A percentile compares a stretch with the other conserved stretches of the same genome.
Conservation (phyloP, 1,140 invertebrate species). For the Babylonia areolata region DNA sequence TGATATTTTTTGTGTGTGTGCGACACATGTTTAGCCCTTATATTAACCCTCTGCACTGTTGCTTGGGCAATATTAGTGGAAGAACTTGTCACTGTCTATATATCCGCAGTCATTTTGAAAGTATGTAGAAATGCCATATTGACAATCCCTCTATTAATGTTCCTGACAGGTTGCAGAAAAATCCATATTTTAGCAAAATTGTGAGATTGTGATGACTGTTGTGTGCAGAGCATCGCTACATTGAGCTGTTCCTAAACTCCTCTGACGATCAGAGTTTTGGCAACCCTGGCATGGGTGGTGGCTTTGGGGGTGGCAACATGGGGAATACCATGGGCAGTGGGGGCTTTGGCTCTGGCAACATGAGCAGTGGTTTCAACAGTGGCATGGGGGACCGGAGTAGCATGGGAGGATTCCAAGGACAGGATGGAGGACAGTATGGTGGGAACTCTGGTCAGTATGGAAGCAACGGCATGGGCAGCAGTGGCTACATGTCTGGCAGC, state of each 20-base stretch:
- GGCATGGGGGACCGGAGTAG: neutral
- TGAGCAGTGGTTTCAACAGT: constrained; percentile 38
- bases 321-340: constrained; percentile 50
- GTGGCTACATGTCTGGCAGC: constrained; percentile 15
- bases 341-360: constrained; percentile 44
- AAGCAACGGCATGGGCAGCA: constrained; percentile 2
- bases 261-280: constrained; percentile 68
- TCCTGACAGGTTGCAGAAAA: no score
- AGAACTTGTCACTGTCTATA: no score
- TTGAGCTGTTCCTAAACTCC: constrained; percentile 90
- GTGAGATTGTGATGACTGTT: no score
- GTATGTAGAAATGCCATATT: no score
- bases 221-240: constrained; percentile 88
- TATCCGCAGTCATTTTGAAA: no score
- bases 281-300: constrained; percentile 47
- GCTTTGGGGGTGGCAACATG: constrained; percentile 45
- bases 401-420: constrained; percentile 15
- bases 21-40: no score
- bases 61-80: no score
- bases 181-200: no score
- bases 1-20: no score
- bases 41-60: no score
- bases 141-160: no score
- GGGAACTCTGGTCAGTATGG: constrained; percentile 3
- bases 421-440: constrained; percentile 39